These are phyloP conservation scores for Poeciliopsis paucimaculata DNA, from an alignment of 2,797 vertebrate genomes.

Conservation along the genomic window DNA sequence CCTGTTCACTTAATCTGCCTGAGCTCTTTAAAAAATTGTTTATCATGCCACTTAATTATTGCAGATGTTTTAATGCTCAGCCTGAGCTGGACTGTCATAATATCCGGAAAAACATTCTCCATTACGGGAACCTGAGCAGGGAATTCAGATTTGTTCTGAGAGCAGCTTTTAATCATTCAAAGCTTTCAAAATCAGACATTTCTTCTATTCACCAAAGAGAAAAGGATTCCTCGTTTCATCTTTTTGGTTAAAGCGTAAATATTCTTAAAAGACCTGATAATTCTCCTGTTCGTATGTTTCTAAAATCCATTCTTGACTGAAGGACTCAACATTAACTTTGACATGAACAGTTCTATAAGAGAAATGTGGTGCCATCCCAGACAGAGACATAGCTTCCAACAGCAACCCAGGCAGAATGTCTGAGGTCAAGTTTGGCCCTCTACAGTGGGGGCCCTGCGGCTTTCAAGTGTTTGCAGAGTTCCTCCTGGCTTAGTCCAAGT, in stretches of 20 bases:
- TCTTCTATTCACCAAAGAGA: not conserved
- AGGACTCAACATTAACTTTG: not conserved
- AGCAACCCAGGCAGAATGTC: not conserved
- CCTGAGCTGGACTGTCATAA: conserved; percentile 35
- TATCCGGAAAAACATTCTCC: conserved; percentile 37
- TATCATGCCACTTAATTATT: conserved; percentile 64
- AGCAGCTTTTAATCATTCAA: conserved; percentile 43
- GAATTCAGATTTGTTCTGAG: conserved; percentile 46
- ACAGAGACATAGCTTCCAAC: not conserved
- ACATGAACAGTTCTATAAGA: not conserved
- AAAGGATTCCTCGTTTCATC: not conserved
- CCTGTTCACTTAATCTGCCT: conserved; percentile 43
- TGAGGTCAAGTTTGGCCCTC: not conserved
- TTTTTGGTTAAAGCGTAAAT: not conserved
- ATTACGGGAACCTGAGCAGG: not conserved
- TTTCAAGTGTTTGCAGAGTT: not conserved
- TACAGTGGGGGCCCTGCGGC: not conserved
- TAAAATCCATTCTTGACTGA: not conserved
- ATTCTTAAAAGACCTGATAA: not conserved
- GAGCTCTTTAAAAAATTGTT: conserved; percentile 71
- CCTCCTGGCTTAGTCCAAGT: not conserved
- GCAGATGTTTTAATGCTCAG: conserved; percentile 76
- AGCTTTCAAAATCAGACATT: conserved; percentile 12
- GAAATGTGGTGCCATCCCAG: not conserved
- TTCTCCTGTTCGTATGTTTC: not conserved